Evolutionary conservation across 1,140 invertebrate species (phyloP).

Genomic region (Caenorhabditis remanei): DNA sequence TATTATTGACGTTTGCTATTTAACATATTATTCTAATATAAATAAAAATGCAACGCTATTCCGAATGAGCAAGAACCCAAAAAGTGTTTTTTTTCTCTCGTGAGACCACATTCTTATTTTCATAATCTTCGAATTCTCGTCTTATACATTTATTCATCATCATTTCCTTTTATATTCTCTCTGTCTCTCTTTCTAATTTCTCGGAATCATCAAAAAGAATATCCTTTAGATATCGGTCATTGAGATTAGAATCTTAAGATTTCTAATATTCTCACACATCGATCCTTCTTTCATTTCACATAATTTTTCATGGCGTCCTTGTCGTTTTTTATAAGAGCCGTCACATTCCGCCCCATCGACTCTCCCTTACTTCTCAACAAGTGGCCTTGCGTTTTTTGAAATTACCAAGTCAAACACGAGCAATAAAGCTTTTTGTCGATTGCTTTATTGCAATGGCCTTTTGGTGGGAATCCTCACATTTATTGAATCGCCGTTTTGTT

Average conservation of each 20-base stretch:
- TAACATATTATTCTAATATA: no score
- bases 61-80: no score
- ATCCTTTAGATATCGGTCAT: background rate
- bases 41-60: no score
- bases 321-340: background rate
- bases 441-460: slow-evolving; percentile 20
- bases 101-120: no score
- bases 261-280: background rate
- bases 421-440: slow-evolving; percentile 48
- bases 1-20: no score
- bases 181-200: no score
- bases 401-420: slow-evolving; percentile 30
- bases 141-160: no score
- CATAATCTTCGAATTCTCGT: no score
- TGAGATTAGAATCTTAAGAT: background rate
- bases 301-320: slow-evolving; percentile 44
- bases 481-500: background rate
- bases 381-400: background rate
- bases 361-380: background rate
- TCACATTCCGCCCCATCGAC: slow-evolving; percentile 28
- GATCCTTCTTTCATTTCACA: background rate
- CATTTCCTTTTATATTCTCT: no score
- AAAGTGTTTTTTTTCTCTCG: no score
- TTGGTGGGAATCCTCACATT: background rate
- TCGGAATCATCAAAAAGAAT: background rate